These are phyloP conservation scores for Notoglanidium macrostoma DNA, from an alignment of 2,797 vertebrate species.

Conservation along the genomic window DNA sequence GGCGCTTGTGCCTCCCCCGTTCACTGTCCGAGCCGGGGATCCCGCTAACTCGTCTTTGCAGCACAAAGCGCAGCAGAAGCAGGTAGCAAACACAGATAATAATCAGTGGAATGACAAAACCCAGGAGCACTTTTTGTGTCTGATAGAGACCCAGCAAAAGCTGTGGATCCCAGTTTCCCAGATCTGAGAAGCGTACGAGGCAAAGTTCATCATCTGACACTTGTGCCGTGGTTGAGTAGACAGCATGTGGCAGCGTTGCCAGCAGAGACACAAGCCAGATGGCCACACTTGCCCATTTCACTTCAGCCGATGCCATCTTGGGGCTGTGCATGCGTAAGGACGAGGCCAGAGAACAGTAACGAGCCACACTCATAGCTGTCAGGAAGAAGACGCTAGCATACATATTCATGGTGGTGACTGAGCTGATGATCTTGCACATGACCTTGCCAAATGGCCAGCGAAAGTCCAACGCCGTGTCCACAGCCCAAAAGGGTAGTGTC, in stretches of 20 bases:
- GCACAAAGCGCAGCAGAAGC: slow-evolving; percentile 76
- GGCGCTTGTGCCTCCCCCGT: slow-evolving; percentile 66
- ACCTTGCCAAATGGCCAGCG: slow-evolving; percentile 76
- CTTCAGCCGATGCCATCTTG: slow-evolving; percentile 55
- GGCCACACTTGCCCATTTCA: slow-evolving; percentile 72
- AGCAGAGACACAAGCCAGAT: slow-evolving; percentile 74
- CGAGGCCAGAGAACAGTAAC: slow-evolving; percentile 72
- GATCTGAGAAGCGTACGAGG: slow-evolving; percentile 74
- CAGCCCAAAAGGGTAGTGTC: slow-evolving; percentile 77
- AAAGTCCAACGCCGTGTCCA: slow-evolving; percentile 75
- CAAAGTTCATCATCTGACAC: slow-evolving; percentile 76
- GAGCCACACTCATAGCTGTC: slow-evolving; percentile 76
- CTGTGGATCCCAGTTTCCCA: slow-evolving; percentile 75
- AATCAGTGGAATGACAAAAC: slow-evolving; percentile 72
- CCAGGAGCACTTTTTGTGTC: slow-evolving; percentile 75
- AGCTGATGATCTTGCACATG: slow-evolving; percentile 79
- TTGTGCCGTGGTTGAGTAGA: slow-evolving; percentile 79
- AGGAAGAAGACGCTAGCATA: slow-evolving; percentile 81
- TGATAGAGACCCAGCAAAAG: slow-evolving; percentile 77
- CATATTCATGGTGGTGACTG: slow-evolving; percentile 78
- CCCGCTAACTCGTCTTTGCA: slow-evolving; percentile 67
- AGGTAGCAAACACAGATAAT: slow-evolving; percentile 76
- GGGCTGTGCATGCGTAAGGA: slow-evolving; percentile 73
- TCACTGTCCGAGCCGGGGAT: slow-evolving; percentile 66
- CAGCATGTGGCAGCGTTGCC: slow-evolving; percentile 74